Evolutionary conservation across 2,113 vertebrate species (phyloP).

Genomic region (Xenus cinereus): DNA sequence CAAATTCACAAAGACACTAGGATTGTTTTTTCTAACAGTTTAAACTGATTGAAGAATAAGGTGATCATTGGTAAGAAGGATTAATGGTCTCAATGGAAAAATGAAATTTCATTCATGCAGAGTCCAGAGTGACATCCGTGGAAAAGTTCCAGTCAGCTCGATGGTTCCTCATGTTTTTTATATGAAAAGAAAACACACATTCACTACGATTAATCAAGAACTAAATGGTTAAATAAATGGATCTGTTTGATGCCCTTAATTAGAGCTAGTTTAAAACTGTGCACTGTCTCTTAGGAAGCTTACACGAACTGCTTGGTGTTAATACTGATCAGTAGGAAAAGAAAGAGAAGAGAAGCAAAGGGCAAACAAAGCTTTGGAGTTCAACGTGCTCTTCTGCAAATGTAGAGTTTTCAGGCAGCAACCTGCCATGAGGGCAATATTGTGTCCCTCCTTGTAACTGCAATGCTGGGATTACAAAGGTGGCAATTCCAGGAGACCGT

Average conservation of each 20-base stretch:
- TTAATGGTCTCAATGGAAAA: background rate
- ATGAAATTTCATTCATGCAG: background rate
- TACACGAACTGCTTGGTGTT: background rate
- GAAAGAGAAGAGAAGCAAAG: background rate
- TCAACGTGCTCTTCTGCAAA: background rate
- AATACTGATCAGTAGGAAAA: background rate
- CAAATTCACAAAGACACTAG: background rate
- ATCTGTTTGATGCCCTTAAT: background rate
- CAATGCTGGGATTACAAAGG: accelerated
- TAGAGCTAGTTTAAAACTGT: background rate
- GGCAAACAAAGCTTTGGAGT: background rate
- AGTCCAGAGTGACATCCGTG: background rate
- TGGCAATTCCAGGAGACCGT: background rate
- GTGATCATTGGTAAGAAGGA: background rate
- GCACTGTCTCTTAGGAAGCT: background rate
- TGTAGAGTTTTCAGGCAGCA: background rate
- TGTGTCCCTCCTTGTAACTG: background rate
- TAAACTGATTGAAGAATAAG: background rate
- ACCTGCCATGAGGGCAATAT: background rate
- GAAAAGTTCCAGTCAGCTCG: background rate
- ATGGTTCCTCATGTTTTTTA: background rate
- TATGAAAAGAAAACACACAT: background rate
- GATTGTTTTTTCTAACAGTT: background rate
- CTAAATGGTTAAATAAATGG: background rate
- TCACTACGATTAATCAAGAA: background rate